A percentile compares a stretch with the other conserved stretches of the same genome.
Conservation (phyloP, 2,113 vertebrate species). For the Electrona antarctica region DNA sequence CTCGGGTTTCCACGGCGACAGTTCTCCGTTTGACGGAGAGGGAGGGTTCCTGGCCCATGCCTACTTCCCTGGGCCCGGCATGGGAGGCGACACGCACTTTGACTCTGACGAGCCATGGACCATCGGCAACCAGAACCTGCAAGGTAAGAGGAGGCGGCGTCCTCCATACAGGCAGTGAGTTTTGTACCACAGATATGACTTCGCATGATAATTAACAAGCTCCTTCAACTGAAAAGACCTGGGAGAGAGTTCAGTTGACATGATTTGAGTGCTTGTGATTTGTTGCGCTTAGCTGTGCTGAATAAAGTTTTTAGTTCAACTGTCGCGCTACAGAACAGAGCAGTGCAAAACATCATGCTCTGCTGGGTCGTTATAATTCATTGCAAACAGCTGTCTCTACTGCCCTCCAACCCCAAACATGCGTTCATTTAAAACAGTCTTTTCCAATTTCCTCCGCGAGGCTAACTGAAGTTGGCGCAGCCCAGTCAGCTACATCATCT, state of each 20-base stretch:
- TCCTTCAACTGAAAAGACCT: neutral
- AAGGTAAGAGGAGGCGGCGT: conserved; percentile 79
- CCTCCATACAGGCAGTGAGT: no score
- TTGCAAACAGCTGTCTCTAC: conserved; percentile 29
- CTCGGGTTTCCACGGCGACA: conserved; percentile 95
- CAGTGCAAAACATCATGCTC: neutral
- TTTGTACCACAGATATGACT: no score
- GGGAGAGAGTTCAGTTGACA: neutral
- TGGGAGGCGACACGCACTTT: conserved; percentile 96
- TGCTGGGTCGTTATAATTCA: conserved; percentile 16
- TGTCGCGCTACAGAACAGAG: neutral
- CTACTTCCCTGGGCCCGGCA: conserved; percentile 94
- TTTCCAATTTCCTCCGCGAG: neutral
- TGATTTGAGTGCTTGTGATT: neutral
- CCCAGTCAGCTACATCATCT: conserved; percentile 26
- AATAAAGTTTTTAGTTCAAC: neutral
- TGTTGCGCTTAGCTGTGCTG: no score
- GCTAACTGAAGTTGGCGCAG: neutral
- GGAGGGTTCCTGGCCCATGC: conserved; percentile 97
- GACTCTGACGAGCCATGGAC: conserved; percentile 98
- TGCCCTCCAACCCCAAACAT: conserved; percentile 6
- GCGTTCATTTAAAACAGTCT: neutral
- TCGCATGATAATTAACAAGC: no score
- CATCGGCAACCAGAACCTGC: conserved; percentile 86
- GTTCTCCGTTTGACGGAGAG: conserved; percentile 93